phyloP scores from a whole-genome alignment of 2,797 vertebrate genomes.

The Sebastes goodei region DNA sequence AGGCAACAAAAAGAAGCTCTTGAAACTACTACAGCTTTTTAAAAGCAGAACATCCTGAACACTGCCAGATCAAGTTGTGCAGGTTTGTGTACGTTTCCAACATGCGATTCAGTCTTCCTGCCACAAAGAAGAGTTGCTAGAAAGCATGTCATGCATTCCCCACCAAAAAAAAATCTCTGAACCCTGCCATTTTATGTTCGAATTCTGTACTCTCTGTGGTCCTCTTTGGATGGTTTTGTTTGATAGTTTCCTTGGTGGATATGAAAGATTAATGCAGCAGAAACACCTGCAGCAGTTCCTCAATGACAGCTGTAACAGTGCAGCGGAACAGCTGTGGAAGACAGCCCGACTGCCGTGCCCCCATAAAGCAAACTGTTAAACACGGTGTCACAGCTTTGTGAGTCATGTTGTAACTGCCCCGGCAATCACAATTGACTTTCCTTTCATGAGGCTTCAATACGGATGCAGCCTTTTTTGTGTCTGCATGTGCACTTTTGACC shows the following conservation, averaged over 20 bases:
- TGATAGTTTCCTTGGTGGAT: slow-evolving; percentile 74
- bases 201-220: slow-evolving; percentile 65
- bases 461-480: not conserved
- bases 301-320: slow-evolving; percentile 77
- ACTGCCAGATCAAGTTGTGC: not conserved
- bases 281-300: slow-evolving; percentile 81
- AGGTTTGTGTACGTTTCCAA: slow-evolving; percentile 33
- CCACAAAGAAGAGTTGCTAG: slow-evolving; percentile 62
- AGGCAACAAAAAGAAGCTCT: not conserved
- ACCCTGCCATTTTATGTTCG: slow-evolving; percentile 56
- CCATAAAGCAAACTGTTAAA: slow-evolving; percentile 63
- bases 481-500: slow-evolving; percentile 18
- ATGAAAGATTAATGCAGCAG: slow-evolving; percentile 78
- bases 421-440: slow-evolving; percentile 42
- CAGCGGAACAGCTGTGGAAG: slow-evolving; percentile 69
- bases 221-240: slow-evolving; percentile 71
- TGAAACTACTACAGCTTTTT: slow-evolving; percentile 23
- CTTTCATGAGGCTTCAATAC: slow-evolving; percentile 38
- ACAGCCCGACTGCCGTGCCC: slow-evolving; percentile 51
- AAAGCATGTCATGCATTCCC: slow-evolving; percentile 54
- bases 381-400: slow-evolving; percentile 54
- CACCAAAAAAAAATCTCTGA: slow-evolving; percentile 32
- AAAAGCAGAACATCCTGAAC: slow-evolving; percentile 25
- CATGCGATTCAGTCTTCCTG: slow-evolving; percentile 20
- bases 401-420: slow-evolving; percentile 58